Conservation (phyloP, 2,797 vertebrate genomes). For the Rhinogobio ventralis region DNA sequence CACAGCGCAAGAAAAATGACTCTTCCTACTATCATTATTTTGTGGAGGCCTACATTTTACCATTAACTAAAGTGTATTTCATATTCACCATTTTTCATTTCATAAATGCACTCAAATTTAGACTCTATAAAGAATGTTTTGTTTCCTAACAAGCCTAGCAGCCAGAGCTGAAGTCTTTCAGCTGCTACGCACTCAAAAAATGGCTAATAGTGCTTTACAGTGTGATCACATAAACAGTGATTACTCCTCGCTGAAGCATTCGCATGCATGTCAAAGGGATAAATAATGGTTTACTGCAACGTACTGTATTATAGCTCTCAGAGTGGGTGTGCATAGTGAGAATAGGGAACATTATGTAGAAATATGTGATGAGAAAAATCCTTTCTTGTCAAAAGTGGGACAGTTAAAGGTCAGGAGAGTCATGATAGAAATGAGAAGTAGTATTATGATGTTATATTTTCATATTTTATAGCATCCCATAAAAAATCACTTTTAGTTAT, state of each 20-base stretch:
- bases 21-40: neutral
- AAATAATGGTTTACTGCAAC: neutral
- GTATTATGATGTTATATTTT: neutral
- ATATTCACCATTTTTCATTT: slow-evolving; percentile 22
- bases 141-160: slow-evolving; percentile 23
- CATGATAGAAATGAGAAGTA: neutral
- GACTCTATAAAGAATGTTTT: slow-evolving; percentile 8
- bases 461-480: slow-evolving; percentile 7
- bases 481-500: neutral
- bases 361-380: slow-evolving; percentile 21
- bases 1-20: slow-evolving; percentile 6
- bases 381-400: slow-evolving; percentile 5
- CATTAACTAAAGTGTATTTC: slow-evolving; percentile 25
- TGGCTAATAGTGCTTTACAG: slow-evolving; percentile 28
- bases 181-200: slow-evolving; percentile 7
- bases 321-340: slow-evolving; percentile 3
- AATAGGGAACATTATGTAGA: neutral
- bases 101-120: slow-evolving; percentile 6
- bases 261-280: slow-evolving; percentile 2
- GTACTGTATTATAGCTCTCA: slow-evolving; percentile 4
- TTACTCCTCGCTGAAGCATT: slow-evolving; percentile 54
- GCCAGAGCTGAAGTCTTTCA: neutral
- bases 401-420: slow-evolving; percentile 15
- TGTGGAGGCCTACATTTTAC: neutral
- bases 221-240: slow-evolving; percentile 50